Conservation (phyloP, 1,140 invertebrate genomes). For the Papilio aristodemus region DNA sequence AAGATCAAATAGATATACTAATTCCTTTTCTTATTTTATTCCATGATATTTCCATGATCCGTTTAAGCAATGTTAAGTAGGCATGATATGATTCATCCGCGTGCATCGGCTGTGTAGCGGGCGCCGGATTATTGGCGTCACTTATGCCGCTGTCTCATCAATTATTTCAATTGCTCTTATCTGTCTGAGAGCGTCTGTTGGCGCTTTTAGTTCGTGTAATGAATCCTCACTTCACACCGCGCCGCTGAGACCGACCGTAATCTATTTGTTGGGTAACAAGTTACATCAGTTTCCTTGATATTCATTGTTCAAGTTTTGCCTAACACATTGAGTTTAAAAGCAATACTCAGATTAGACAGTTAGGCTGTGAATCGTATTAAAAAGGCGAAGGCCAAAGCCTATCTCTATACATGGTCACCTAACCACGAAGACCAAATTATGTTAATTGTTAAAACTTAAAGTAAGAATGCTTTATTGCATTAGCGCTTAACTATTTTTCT, state of each 20-base stretch:
- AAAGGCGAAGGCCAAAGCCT: too few species aligned
- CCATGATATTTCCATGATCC: conserved; percentile 15
- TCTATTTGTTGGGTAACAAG: conserved; percentile 29
- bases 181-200: conserved; percentile 49
- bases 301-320: not conserved
- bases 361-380: not conserved
- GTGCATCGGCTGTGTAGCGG: conserved; percentile 35
- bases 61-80: conserved; percentile 44
- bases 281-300: conserved; percentile 29
- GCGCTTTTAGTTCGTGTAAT: conserved; percentile 41
- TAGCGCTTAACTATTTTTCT: not conserved
- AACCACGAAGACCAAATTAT: not conserved
- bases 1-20: too few species aligned
- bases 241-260: conserved; percentile 17
- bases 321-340: not conserved
- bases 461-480: not conserved
- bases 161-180: conserved; percentile 63
- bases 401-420: not conserved
- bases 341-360: not conserved
- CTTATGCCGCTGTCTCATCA: conserved; percentile 50
- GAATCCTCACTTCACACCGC: conserved; percentile 40
- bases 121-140: conserved; percentile 50
- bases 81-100: conserved; percentile 51
- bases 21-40: too few species aligned
- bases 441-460: not conserved